A percentile compares a stretch with the other conserved stretches of the same genome.
phyloP scores from a whole-genome alignment of 2,113 vertebrate species.

The Paracanthobrama guichenoti region DNA sequence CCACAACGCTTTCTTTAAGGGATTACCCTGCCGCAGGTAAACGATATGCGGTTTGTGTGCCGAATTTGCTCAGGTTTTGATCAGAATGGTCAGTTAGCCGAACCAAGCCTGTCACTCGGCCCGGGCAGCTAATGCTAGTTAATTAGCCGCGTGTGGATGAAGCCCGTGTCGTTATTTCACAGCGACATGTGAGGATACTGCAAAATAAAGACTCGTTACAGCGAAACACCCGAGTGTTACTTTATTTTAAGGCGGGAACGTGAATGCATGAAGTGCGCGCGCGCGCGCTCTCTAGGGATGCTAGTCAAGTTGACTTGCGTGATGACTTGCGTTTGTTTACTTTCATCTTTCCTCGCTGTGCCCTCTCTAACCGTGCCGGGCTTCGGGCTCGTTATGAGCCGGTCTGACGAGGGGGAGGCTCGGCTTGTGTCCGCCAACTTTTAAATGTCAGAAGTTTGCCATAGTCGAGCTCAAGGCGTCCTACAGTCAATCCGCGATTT shows the following conservation, averaged over 20 bases:
- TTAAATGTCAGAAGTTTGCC: neutral
- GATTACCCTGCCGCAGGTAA: neutral
- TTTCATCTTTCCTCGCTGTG: neutral
- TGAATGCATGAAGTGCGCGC: neutral
- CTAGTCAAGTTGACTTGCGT: neutral
- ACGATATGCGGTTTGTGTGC: neutral
- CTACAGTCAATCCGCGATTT: too few species aligned
- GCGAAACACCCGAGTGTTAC: neutral
- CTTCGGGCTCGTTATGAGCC: neutral
- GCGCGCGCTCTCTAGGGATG: neutral
- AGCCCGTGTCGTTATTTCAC: neutral
- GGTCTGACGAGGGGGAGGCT: neutral
- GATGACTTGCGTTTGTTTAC: conserved; percentile 21
- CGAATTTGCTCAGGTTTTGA: neutral
- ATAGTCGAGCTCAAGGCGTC: neutral
- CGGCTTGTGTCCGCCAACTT: neutral
- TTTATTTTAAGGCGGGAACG: neutral
- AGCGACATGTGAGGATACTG: neutral
- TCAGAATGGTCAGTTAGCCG: neutral
- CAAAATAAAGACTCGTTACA: neutral
- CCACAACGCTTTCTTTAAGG: neutral
- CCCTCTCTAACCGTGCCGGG: neutral
- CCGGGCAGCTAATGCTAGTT: conserved; percentile 22
- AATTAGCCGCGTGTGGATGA: neutral
- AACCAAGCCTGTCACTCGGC: conserved; percentile 4